These are phyloP conservation scores for Cryptomyrus ogoouensis DNA, from an alignment of 2,113 vertebrate species.

Conservation along the genomic window DNA sequence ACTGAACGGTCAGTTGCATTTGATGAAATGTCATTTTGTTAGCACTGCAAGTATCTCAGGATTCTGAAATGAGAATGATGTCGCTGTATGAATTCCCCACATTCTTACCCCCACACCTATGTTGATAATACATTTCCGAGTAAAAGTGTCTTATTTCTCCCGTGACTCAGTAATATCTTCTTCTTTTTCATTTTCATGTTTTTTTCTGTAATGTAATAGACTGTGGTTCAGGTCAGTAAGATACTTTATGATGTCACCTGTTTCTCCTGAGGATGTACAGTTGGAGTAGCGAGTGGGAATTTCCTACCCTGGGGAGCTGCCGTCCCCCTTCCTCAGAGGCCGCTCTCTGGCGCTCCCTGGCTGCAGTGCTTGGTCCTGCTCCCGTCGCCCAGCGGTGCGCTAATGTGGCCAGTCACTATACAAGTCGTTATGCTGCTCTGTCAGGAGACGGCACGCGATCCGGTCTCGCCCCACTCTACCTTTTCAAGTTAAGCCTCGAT, in stretches of 20 bases:
- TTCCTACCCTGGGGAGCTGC: neutral
- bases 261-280: neutral
- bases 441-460: neutral
- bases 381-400: neutral
- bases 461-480: neutral
- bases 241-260: neutral
- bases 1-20: neutral
- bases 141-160: neutral
- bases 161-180: neutral
- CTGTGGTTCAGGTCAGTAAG: neutral
- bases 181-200: neutral
- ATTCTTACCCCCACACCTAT: neutral
- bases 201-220: neutral
- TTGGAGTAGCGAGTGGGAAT: neutral
- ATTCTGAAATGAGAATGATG: neutral
- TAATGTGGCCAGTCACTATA: neutral
- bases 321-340: neutral
- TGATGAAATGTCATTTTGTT: neutral
- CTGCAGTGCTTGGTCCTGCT: neutral
- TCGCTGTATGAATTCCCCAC: neutral
- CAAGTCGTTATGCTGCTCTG: neutral
- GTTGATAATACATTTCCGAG: neutral
- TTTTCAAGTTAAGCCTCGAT: neutral
- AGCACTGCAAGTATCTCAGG: neutral
- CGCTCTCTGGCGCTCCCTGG: neutral